phyloP scores from a whole-genome alignment of 1,140 invertebrate species.

The Macrobrachium nipponense region DNA sequence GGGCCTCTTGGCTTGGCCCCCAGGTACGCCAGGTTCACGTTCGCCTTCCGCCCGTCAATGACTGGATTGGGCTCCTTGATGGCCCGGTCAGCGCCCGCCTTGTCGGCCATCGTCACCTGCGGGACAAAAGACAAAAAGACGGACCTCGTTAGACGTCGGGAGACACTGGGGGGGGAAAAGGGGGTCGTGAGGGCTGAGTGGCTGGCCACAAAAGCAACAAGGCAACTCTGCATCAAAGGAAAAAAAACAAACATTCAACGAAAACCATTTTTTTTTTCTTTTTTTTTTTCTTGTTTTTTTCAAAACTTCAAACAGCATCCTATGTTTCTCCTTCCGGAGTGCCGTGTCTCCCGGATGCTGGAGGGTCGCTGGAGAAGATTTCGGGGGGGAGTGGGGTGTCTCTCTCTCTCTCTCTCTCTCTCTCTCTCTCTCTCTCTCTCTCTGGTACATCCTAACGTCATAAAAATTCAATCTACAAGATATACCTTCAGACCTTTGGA shows the following conservation, averaged over 20 bases:
- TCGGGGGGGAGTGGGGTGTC: too few relatives aligned
- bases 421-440: too few relatives aligned
- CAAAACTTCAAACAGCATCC: too few relatives aligned
- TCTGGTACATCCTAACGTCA: too few relatives aligned
- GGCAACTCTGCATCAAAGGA: neutral
- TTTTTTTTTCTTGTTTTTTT: neutral
- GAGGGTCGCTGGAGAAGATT: too few relatives aligned
- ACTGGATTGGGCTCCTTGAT: slow-evolving; percentile 98
- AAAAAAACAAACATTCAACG: neutral
- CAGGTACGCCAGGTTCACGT: slow-evolving; percentile 97
- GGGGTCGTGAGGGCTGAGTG: neutral
- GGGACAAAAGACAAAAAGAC: neutral
- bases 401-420: too few relatives aligned
- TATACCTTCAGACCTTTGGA: too few relatives aligned
- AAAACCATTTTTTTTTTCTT: neutral
- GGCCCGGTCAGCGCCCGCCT: slow-evolving; percentile 91
- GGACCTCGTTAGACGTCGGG: neutral
- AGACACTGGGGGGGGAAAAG: slow-evolving; percentile 1
- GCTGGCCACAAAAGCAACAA: neutral
- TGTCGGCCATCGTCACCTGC: slow-evolving; percentile 97
- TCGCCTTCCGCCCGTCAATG: slow-evolving; percentile 98
- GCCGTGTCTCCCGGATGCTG: too few relatives aligned
- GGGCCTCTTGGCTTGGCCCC: slow-evolving; percentile 91
- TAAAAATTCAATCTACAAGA: too few relatives aligned
- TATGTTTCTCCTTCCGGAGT: too few relatives aligned